Percentiles rank a stretch among this genome's conserved stretches.
Evolutionary conservation across 2,797 vertebrate genomes (phyloP).

Genomic region (Aotus griseimembra): DNA sequence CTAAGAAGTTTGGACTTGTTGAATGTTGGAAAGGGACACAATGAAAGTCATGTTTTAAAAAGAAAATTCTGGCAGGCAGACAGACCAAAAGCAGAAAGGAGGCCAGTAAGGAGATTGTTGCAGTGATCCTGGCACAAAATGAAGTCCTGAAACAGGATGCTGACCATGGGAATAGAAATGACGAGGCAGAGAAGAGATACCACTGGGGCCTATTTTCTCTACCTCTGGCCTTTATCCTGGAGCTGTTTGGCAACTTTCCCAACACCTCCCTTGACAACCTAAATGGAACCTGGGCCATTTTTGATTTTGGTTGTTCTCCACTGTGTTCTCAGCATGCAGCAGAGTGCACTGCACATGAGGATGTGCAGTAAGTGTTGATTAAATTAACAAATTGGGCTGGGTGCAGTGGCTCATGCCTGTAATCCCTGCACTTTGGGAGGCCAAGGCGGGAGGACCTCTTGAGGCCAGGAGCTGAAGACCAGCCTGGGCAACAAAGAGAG

Average conservation of each 20-base stretch:
- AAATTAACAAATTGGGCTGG: neutral
- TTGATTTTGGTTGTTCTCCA: neutral
- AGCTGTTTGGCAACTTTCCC: neutral
- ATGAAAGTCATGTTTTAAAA: constrained; percentile 12
- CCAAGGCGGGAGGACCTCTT: neutral
- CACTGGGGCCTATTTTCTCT: neutral
- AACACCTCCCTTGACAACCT: neutral
- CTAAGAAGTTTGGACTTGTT: neutral
- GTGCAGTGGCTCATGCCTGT: neutral
- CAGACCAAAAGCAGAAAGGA: constrained; percentile 18
- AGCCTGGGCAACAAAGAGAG: neutral
- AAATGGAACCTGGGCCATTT: neutral
- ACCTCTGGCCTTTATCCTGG: neutral
- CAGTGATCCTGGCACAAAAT: neutral
- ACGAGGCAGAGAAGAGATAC: neutral
- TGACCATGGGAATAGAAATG: neutral
- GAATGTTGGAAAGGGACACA: neutral
- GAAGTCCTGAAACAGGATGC: neutral
- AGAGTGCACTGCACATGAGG: neutral
- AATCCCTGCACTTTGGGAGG: neutral
- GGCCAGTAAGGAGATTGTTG: neutral
- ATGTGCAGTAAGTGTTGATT: neutral
- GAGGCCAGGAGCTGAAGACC: neutral
- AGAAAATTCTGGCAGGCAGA: constrained; percentile 32
- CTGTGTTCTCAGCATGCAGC: neutral